Percentiles rank a stretch among this genome's conserved stretches.
These are phyloP conservation scores for Lutraria rhynchaena DNA, from an alignment of 1,140 invertebrate species.

Conservation along the genomic window DNA sequence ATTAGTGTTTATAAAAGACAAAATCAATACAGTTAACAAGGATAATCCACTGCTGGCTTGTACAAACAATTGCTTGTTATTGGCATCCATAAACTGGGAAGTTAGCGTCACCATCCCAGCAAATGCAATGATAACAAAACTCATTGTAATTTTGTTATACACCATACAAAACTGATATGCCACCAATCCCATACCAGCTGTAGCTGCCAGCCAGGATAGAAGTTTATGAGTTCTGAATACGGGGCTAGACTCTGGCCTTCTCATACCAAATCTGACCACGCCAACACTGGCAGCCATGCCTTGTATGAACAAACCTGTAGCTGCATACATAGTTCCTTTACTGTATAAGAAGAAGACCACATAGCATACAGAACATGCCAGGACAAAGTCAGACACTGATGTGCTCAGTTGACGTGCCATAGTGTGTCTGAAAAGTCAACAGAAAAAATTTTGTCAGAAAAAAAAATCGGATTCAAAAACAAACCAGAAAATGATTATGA, in stretches of 20 bases:
- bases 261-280: constrained; percentile 63
- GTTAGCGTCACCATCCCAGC: constrained; percentile 49
- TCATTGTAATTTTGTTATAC: constrained; percentile 32
- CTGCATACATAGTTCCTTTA: constrained; percentile 49
- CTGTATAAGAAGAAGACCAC: constrained; percentile 46
- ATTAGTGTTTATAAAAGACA: constrained; percentile 56
- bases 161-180: constrained; percentile 62
- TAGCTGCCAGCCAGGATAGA: constrained; percentile 65
- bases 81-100: constrained; percentile 47
- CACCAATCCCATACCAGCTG: constrained; percentile 64
- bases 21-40: constrained; percentile 64
- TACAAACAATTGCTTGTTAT: constrained; percentile 50
- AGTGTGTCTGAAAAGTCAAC: too few relatives aligned
- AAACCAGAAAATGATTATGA: too few relatives aligned
- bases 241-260: constrained; percentile 31
- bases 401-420: constrained; percentile 67
- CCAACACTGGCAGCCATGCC: constrained; percentile 65
- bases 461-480: too few relatives aligned
- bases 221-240: constrained; percentile 63
- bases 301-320: constrained; percentile 62
- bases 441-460: background rate
- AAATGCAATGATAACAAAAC: constrained; percentile 59
- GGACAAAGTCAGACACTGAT: constrained; percentile 65
- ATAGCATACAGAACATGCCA: constrained; percentile 61
- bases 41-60: constrained; percentile 65